Base-by-base conservation (phyloP, 2,113 vertebrate genomes). In the Gymnocephalus cernua region DNA sequence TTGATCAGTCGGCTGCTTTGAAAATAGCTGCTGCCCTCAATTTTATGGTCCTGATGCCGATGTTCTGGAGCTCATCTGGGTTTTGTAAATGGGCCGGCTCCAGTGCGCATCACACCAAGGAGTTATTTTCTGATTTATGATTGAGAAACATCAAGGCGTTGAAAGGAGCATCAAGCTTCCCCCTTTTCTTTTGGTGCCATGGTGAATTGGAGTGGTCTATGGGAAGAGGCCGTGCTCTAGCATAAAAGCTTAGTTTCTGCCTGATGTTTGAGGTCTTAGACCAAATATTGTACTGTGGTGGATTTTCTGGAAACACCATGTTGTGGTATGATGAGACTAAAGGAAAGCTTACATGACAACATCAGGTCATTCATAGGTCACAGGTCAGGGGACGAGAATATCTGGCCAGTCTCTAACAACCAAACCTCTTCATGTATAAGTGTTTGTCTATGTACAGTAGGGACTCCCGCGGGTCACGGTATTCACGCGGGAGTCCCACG, bases 11-110 rank as follows among this genome's bases (percentile, higher is more conserved):
- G 27, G 65, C 72, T 69, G 65, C 66, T 54, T 80, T 91, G 88
- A 80, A 93, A 93, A 93, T 93, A 92, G 91, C 86, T 77, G 80
- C 83, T 87, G 92, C 62, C 88, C 91, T 91, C 58, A 2, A 90
- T 93, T 94, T 7, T 56, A 4, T 2, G 4, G 11, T 66, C 83
- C 77, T 25, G 57, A 35, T 67, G 77, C 65, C 0, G 27, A n/a
- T 32, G 74, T 80, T 80, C 25, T 68, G 35, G 75, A 74, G 47
- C 78, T 89, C 91, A 82, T 90, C 70, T 74, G 89, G 91, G 88
- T 77, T 80, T 65, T 63, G 62, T 79, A 94, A 93, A 81, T 92
- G 90, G 92, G 92, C 85, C 91, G 91, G 69, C 74, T 89, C 54
- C 79, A 54, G 73, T 54, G 58, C 9, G 66, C 65, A 62, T 77